Base-by-base conservation (phyloP, 2,797 vertebrate genomes). In the Crotalus adamanteus region DNA sequence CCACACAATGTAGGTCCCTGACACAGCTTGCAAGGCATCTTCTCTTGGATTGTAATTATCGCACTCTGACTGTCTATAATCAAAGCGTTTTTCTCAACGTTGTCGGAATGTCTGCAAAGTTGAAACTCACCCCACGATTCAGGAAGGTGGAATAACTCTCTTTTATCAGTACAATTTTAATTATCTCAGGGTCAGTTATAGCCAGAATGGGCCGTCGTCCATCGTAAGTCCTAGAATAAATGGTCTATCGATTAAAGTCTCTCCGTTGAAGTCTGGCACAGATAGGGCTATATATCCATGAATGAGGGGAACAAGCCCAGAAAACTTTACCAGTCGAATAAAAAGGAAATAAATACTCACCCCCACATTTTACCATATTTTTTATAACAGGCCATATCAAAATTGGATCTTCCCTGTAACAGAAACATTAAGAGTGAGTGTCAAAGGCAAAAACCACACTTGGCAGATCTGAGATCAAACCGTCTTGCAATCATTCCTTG, bases 61-160 rank as follows among this genome's bases (percentile, higher is more conserved):
- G 0, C 31, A 37, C 6, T 20, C 69, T 20, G 69, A 73, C 18
- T 8, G 16, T 42, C 37, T 22, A 78, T 22, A 78, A 78, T 42
- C 73, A 22, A 78, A 78, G 18, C 18, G 1, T 25, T 16, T 63
- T 51, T 53, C 26, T 16, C 42, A n/a, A 65, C 12, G 11, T 61
- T 91, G 87, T 13, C 0, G 2, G 51, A 83, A 69, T 7, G 47
- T 12, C 83, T 22, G 87, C 2, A 47, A 11, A 6, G 2, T 0
- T 4, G 2, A 57, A 73, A 56, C 94, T n/a, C 97, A 97, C 97
- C 95, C 97, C 87, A 89, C 97, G 93, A 60, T 97, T 98, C 60
- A 96, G 97, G 93, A 98, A 98, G 90, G 95, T 56, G 26, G 97
- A 96, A 94, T 97, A 98, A 92, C 97, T 98, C 92, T 98, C 98